Percentiles rank a stretch among this genome's conserved stretches.
Conservation (phyloP, 2,113 vertebrate species). For the Phycodurus eques region DNA sequence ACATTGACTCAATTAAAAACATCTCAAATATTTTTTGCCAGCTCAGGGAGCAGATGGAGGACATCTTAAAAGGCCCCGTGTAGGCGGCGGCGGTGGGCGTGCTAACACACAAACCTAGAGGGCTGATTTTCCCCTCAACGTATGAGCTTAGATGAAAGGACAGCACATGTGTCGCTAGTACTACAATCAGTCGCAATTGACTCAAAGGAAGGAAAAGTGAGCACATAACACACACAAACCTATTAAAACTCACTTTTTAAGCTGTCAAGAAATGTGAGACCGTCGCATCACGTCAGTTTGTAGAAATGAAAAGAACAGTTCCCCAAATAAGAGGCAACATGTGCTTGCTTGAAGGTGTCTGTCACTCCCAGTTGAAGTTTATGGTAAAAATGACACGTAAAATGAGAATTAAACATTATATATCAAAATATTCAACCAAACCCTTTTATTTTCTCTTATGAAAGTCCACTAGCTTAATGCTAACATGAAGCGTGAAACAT, state of each 20-base stretch:
- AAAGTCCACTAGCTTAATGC: too few species aligned
- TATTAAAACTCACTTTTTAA: not conserved
- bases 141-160: not conserved
- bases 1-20: conserved; percentile 59
- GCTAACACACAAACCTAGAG: not conserved
- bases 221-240: not conserved
- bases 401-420: too few species aligned
- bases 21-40: conserved; percentile 33
- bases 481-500: too few species aligned
- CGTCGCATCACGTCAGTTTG: too few species aligned
- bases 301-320: too few species aligned
- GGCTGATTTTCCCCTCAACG: not conserved
- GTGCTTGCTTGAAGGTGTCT: too few species aligned
- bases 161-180: not conserved
- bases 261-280: too few species aligned
- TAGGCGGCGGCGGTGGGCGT: not conserved
- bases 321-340: too few species aligned
- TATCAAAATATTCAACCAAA: too few species aligned
- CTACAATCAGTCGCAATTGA: not conserved
- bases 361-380: too few species aligned
- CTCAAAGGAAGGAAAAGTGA: not conserved
- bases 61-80: conserved; percentile 14
- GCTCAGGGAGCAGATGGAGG: conserved; percentile 12
- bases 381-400: too few species aligned
- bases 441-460: too few species aligned